These are phyloP conservation scores for Microtus pennsylvanicus DNA, from an alignment of 2,113 vertebrate genomes.

Conservation along the genomic window DNA sequence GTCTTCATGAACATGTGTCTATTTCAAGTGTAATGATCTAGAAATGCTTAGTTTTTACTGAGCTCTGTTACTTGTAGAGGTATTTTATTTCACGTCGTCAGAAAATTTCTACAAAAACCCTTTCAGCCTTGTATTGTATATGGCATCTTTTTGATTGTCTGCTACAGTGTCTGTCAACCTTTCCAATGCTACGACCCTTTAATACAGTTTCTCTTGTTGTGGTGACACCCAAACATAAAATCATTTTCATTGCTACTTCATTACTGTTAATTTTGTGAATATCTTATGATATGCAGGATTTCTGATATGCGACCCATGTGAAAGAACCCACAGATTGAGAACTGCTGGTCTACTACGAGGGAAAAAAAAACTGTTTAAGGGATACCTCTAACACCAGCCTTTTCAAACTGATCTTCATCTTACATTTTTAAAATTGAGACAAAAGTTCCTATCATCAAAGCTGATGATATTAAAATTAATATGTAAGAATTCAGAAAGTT, in stretches of 20 bases:
- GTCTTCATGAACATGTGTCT: not conserved
- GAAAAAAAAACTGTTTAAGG: not conserved
- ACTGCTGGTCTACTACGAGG: not conserved
- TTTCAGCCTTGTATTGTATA: not conserved
- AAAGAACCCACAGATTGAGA: not conserved
- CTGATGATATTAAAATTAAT: not conserved
- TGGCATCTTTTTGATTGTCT: not conserved
- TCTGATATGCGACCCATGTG: not conserved
- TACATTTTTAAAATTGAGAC: not conserved
- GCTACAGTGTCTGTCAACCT: not conserved
- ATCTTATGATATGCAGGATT: not conserved
- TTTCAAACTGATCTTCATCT: not conserved
- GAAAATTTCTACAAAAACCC: not conserved
- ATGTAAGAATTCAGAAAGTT: not conserved
- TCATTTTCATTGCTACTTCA: not conserved
- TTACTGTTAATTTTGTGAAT: not conserved
- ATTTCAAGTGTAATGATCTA: constrained; percentile 2
- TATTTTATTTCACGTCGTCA: not conserved
- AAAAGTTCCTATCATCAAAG: not conserved
- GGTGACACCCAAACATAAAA: not conserved
- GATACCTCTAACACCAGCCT: not conserved
- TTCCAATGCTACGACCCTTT: not conserved
- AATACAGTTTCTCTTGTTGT: not conserved
- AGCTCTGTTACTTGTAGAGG: not conserved
- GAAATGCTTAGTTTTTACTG: not conserved